Percentiles rank a stretch among this genome's conserved stretches.
Evolutionary conservation across 1,140 invertebrate species (phyloP).

Genomic region (Chionoecetes opilio): DNA sequence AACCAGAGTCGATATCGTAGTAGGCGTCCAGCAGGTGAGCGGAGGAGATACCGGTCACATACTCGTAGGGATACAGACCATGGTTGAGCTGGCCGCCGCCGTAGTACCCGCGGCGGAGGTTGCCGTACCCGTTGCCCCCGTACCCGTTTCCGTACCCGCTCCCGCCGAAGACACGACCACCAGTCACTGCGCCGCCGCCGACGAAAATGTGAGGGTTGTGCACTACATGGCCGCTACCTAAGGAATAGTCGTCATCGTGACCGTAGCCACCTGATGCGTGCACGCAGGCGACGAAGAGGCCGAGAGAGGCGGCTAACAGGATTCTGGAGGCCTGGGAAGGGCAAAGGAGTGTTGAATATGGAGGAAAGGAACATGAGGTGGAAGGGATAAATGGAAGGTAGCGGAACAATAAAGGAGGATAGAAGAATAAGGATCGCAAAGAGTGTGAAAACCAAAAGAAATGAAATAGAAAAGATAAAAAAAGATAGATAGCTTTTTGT

Average conservation of each 20-base stretch:
- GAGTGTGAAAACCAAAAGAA: too few relatives aligned
- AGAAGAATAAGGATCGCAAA: too few relatives aligned
- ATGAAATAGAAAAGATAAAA: too few relatives aligned
- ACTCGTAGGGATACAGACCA: conserved; percentile 43
- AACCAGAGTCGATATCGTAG: neutral
- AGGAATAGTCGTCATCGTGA: neutral
- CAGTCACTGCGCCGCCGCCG: neutral
- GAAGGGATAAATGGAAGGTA: too few relatives aligned
- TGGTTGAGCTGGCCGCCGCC: neutral
- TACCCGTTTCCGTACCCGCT: neutral
- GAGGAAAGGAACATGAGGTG: too few relatives aligned
- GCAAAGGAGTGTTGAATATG: too few relatives aligned
- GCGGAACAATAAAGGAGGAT: too few relatives aligned
- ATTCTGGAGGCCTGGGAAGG: too few relatives aligned
- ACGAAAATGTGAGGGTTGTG: neutral
- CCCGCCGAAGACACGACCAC: neutral
- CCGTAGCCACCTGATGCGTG: neutral
- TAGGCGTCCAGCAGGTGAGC: conserved; percentile 54
- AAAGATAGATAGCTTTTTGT: too few relatives aligned
- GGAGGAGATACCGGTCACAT: conserved; percentile 51
- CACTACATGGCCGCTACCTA: neutral
- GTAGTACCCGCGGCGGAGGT: neutral
- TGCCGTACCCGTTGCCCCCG: neutral
- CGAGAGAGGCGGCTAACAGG: too few relatives aligned
- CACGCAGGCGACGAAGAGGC: too few relatives aligned